Percentiles rank a stretch among this genome's conserved stretches.
phyloP scores from a whole-genome alignment of 1,140 invertebrate species.

The Chironomus tepperi region DNA sequence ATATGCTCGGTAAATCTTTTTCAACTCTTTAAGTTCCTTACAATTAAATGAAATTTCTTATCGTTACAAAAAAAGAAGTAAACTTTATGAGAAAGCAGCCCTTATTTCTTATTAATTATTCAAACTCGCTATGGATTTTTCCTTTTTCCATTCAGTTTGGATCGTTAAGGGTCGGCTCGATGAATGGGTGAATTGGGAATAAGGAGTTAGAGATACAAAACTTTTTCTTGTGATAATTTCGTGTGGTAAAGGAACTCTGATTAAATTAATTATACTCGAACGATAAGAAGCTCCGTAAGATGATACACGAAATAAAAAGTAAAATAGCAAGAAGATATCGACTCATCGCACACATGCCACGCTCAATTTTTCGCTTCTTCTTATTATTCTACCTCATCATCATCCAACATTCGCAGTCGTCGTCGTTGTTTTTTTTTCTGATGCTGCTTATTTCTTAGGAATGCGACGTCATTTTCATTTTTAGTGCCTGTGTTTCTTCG shows the following conservation, averaged over 20 bases:
- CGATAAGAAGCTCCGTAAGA: background rate
- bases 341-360: slow-evolving; percentile 18
- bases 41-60: too few species aligned
- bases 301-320: background rate
- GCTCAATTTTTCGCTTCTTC: background rate
- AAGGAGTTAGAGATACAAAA: background rate
- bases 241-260: background rate
- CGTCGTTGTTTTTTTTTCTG: background rate
- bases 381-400: slow-evolving; percentile 1
- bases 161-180: background rate
- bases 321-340: background rate
- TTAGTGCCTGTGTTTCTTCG: background rate
- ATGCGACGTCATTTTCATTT: background rate
- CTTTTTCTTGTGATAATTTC: background rate
- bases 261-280: background rate
- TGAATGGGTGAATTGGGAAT: background rate
- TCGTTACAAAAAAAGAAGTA: too few species aligned
- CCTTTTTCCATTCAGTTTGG: background rate
- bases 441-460: background rate
- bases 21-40: too few species aligned
- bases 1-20: too few species aligned
- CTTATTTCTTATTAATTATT: background rate
- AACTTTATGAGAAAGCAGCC: background rate
- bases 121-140: background rate
- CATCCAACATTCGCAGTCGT: background rate